A percentile compares a stretch with the other conserved stretches of the same genome.
These are phyloP conservation scores for Ursus arctos DNA, from an alignment of 2,113 vertebrate species.

Conservation along the genomic window DNA sequence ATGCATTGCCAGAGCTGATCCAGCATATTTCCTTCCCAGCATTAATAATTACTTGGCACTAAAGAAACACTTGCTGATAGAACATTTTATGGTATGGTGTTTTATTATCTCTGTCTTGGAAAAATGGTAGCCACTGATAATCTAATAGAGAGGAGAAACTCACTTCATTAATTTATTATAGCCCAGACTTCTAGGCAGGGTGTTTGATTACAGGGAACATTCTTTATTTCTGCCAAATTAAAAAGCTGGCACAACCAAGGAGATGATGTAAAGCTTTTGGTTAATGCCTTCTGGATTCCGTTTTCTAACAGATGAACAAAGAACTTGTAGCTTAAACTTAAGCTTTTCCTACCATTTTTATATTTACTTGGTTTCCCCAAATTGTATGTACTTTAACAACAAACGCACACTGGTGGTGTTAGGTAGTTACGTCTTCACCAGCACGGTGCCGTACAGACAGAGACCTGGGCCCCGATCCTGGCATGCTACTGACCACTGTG, in stretches of 20 bases:
- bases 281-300: neutral
- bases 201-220: slow-evolving; percentile 71
- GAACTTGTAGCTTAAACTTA: neutral
- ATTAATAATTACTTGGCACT: slow-evolving; percentile 69
- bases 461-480: neutral
- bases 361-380: slow-evolving; percentile 1
- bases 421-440: neutral
- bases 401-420: neutral
- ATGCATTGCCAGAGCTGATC: slow-evolving; percentile 61
- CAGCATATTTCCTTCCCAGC: slow-evolving; percentile 66
- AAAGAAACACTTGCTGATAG: slow-evolving; percentile 69
- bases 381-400: neutral
- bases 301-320: slow-evolving; percentile 19
- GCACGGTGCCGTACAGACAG: neutral
- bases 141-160: slow-evolving; percentile 73
- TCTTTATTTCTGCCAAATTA: slow-evolving; percentile 75
- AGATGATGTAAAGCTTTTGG: slow-evolving; percentile 56
- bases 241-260: slow-evolving; percentile 47
- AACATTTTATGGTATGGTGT: slow-evolving; percentile 68
- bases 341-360: neutral
- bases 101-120: slow-evolving; percentile 76
- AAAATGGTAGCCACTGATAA: slow-evolving; percentile 68
- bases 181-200: slow-evolving; percentile 50
- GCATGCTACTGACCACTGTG: neutral
- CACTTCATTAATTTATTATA: slow-evolving; percentile 71